Percentiles rank a stretch among this genome's conserved stretches.
Evolutionary conservation across 92 coral and sea anemone genomes (phyloP).

Genomic region (Palythoa caribaeorum): DNA sequence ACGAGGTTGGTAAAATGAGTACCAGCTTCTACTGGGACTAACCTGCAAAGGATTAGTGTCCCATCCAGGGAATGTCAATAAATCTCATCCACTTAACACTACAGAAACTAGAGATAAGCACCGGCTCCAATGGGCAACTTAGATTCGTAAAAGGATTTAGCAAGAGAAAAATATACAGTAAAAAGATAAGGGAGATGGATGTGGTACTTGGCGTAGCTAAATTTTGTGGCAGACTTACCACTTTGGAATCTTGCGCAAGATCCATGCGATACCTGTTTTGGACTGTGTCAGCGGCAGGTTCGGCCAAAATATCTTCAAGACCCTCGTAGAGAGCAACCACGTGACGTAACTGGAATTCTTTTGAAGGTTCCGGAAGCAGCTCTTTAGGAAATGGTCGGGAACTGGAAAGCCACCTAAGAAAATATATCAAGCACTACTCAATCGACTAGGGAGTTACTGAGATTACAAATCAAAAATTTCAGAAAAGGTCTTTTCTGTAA

Average conservation of each 20-base stretch:
- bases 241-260: constrained; percentile 39
- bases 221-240: background rate
- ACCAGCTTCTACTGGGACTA: too few species aligned
- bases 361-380: constrained; percentile 69
- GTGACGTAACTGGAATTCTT: constrained; percentile 68
- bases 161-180: background rate
- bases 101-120: too few species aligned
- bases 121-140: background rate
- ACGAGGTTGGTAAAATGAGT: too few species aligned
- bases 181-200: background rate
- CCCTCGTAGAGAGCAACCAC: constrained; percentile 75
- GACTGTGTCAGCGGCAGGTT: constrained; percentile 67
- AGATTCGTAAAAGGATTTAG: background rate
- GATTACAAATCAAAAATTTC: background rate
- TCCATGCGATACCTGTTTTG: constrained; percentile 51
- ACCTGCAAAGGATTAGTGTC: too few species aligned
- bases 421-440: background rate
- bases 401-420: constrained; percentile 11
- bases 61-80: too few species aligned
- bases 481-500: background rate
- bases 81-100: too few species aligned
- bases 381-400: constrained; percentile 67
- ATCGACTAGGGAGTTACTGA: background rate
- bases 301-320: constrained; percentile 75
- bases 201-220: background rate